Conservation (phyloP, 2,113 vertebrate species). For the Pavo muticus region DNA sequence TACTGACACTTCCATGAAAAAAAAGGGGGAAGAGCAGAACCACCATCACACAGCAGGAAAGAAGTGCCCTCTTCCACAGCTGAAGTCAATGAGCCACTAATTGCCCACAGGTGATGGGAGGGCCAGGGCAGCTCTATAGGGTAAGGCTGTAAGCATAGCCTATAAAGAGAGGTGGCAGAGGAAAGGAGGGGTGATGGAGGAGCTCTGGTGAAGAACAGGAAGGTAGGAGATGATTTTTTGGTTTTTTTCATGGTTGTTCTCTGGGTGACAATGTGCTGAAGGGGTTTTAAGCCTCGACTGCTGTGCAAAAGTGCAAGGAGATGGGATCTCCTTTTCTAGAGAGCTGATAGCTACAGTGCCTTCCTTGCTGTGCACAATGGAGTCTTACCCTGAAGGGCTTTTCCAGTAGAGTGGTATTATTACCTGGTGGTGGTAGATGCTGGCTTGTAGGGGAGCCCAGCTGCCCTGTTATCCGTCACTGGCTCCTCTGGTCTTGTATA, state of each 20-base stretch:
- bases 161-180: not conserved
- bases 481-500: not conserved
- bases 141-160: rapidly evolving
- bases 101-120: not conserved
- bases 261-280: not conserved
- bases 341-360: rapidly evolving
- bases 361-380: rapidly evolving
- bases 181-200: no score
- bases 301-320: rapidly evolving
- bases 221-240: not conserved
- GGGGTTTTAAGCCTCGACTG: not conserved
- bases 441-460: not conserved
- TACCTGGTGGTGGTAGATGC: no score
- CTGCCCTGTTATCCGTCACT: rapidly evolving
- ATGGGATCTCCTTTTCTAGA: rapidly evolving
- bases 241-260: not conserved
- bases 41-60: not conserved
- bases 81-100: not conserved
- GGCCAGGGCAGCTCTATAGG: not conserved
- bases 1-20: no score
- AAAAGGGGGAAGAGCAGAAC: no score
- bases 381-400: not conserved
- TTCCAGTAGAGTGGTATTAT: not conserved
- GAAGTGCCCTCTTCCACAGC: not conserved
- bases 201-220: no score